Conservation (phyloP, 2,113 vertebrate genomes). For the Gallinago media region DNA sequence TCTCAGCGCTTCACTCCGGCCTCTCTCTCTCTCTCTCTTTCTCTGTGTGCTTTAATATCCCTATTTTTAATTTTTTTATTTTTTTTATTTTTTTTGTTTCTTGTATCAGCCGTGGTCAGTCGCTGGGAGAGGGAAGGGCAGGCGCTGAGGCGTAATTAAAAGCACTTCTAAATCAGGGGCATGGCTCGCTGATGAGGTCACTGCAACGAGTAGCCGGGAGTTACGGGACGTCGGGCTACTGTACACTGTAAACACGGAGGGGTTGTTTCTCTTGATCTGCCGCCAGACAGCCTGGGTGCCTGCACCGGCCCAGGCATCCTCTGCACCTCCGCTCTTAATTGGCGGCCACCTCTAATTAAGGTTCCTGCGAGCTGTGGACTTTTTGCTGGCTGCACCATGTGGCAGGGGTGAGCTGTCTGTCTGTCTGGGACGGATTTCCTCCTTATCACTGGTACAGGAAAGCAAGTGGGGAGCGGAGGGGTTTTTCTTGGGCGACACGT, state of each 20-base stretch:
- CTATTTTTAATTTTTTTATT: not conserved
- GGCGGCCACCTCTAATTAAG: not conserved
- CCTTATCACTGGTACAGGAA: constrained; percentile 44
- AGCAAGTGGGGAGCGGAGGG: constrained; percentile 13
- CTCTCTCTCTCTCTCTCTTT: too few species aligned
- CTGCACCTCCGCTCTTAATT: not conserved
- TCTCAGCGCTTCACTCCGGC: not conserved
- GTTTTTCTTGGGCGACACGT: constrained; percentile 26
- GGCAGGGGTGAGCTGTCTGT: not conserved
- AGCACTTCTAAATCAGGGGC: not conserved
- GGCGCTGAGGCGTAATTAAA: not conserved
- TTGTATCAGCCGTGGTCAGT: not conserved
- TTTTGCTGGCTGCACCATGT: not conserved
- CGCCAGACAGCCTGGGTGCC: not conserved
- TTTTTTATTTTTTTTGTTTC: not conserved
- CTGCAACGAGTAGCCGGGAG: not conserved
- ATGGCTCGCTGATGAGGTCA: not conserved
- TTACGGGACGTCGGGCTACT: not conserved
- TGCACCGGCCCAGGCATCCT: not conserved
- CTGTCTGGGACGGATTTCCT: constrained; percentile 56
- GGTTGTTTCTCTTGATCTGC: not conserved
- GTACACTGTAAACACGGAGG: not conserved
- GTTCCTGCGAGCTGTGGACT: not conserved
- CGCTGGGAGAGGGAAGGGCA: not conserved
- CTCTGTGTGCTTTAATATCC: not conserved